phyloP scores from a whole-genome alignment of 2,113 vertebrate genomes.

The Anser cygnoides region DNA sequence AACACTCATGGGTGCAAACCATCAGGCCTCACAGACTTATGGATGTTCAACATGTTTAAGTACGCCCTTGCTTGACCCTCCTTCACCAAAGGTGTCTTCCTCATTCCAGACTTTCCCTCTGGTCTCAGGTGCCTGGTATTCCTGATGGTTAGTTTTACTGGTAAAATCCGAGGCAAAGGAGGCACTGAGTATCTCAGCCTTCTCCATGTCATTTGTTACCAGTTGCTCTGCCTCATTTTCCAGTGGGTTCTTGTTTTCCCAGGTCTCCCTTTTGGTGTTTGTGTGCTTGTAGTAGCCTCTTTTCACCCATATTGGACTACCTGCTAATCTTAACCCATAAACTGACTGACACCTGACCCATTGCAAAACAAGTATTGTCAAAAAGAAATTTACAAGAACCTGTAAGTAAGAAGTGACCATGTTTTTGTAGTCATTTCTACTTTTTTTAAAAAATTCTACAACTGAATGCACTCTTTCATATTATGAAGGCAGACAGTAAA shows the following conservation, averaged over 20 bases:
- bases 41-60: neutral
- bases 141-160: neutral
- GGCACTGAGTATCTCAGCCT: neutral
- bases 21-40: neutral
- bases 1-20: neutral
- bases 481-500: neutral
- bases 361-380: neutral
- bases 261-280: neutral
- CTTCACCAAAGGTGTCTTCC: neutral
- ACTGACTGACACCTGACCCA: neutral
- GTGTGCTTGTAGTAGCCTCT: neutral
- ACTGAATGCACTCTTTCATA: neutral
- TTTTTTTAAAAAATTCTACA: neutral
- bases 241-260: neutral
- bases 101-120: neutral
- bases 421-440: neutral
- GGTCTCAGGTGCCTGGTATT: neutral
- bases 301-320: neutral
- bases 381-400: neutral
- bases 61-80: neutral
- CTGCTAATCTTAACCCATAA: neutral
- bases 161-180: neutral
- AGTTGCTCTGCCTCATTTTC: neutral
- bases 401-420: neutral
- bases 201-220: neutral